Percentiles rank a stretch among this genome's conserved stretches.
Evolutionary conservation across 2,888 invertebrate genomes (phyloP).

Genomic region (Pomacea canaliculata): DNA sequence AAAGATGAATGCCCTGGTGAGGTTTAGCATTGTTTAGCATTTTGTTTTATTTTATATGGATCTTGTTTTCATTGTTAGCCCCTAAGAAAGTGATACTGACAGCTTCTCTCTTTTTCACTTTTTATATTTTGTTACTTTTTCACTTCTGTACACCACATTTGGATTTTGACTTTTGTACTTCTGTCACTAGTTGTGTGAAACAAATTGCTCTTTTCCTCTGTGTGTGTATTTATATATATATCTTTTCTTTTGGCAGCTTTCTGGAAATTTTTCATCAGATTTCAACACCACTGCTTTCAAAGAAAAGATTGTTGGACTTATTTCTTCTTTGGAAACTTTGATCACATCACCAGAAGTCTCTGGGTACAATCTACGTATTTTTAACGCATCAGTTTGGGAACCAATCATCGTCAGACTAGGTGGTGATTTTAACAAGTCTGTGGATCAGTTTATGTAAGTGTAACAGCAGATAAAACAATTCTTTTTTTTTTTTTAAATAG

Average conservation of each 20-base stretch:
- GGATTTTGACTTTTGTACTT: too few relatives aligned
- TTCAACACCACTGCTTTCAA: too few relatives aligned
- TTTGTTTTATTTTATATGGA: neutral
- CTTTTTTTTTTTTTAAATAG: neutral
- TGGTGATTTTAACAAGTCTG: constrained; percentile 3
- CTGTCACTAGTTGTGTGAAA: too few relatives aligned
- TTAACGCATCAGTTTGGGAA: constrained; percentile 29
- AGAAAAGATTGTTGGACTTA: too few relatives aligned
- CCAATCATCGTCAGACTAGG: constrained; percentile 16
- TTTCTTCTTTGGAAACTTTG: constrained; percentile 1
- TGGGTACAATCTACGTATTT: constrained; percentile 15
- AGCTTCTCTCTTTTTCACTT: too few relatives aligned
- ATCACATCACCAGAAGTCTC: neutral
- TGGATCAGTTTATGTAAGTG: constrained; percentile 14
- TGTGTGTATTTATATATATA: too few relatives aligned
- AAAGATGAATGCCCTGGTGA: constrained; percentile 18
- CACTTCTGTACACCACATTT: too few relatives aligned
- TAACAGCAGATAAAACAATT: neutral
- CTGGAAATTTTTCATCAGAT: too few relatives aligned
- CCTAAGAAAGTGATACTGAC: too few relatives aligned
- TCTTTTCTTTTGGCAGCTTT: too few relatives aligned
- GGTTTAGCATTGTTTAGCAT: neutral
- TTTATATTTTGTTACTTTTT: too few relatives aligned
- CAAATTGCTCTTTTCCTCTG: too few relatives aligned
- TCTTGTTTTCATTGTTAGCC: neutral